These are phyloP conservation scores for Pyrrhia umbra DNA, from an alignment of 2,888 invertebrate species.

Conservation along the genomic window DNA sequence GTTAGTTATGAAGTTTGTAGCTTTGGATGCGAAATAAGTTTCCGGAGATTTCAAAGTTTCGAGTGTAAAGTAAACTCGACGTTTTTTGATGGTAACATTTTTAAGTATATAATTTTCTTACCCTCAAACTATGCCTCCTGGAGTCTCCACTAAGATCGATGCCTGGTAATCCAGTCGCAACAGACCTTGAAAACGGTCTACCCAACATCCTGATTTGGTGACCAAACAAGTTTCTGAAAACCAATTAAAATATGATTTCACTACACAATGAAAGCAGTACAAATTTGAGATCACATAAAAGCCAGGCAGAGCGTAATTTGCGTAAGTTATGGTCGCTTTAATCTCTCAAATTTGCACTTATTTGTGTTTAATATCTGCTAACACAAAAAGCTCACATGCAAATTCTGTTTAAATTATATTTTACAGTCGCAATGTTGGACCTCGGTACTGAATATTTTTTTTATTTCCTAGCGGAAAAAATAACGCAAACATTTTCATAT, in stretches of 20 bases:
- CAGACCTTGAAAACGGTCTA: constrained; percentile 91
- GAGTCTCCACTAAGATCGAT: constrained; percentile 88
- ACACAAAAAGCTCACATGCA: constrained; percentile 89
- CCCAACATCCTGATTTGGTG: constrained; percentile 92
- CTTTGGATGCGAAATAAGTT: too few relatives aligned
- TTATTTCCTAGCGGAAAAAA: constrained; percentile 60
- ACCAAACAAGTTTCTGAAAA: constrained; percentile 91
- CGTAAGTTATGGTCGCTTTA: constrained; percentile 64
- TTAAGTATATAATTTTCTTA: constrained; percentile 69
- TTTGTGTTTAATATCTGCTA: constrained; percentile 74
- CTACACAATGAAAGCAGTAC: constrained; percentile 76
- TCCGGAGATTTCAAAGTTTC: too few relatives aligned
- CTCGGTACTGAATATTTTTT: constrained; percentile 48
- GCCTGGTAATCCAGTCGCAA: constrained; percentile 90
- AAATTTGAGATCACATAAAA: constrained; percentile 76
- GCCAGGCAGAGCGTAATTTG: constrained; percentile 81
- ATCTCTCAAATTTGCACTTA: constrained; percentile 78
- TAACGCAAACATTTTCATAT: constrained; percentile 55
- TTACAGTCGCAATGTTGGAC: constrained; percentile 64
- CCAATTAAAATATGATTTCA: constrained; percentile 72
- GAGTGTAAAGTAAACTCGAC: too few relatives aligned
- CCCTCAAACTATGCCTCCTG: constrained; percentile 90
- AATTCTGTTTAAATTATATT: constrained; percentile 69
- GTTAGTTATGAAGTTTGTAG: background rate
- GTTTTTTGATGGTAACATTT: background rate